phyloP scores from a whole-genome alignment of 2,113 vertebrate genomes.

The Puntigrus tetrazona region DNA sequence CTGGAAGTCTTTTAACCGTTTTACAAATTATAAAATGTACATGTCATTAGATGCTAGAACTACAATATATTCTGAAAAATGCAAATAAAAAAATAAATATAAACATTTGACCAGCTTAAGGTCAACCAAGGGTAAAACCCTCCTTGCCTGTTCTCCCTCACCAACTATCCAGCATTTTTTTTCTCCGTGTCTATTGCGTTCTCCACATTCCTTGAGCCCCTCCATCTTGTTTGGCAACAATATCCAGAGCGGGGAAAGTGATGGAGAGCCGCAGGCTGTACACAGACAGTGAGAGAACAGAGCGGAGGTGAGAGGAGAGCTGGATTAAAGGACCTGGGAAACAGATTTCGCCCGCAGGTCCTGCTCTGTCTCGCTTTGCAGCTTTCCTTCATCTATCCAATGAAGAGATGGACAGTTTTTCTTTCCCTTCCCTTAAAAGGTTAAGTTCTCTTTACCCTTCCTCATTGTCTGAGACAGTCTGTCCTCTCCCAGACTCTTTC shows the following conservation, averaged over 20 bases:
- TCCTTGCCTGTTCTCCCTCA: background rate
- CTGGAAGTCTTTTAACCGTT: fast-evolving
- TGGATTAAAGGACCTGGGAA: constrained; percentile 16
- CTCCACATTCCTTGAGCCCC: background rate
- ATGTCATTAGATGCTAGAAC: background rate
- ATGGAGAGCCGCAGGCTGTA: constrained; percentile 36
- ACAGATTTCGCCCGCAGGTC: constrained; percentile 37
- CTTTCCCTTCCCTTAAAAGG: constrained; percentile 22
- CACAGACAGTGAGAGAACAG: background rate
- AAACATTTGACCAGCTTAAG: background rate
- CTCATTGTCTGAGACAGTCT: constrained; percentile 17
- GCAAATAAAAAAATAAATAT: no score
- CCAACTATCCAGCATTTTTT: background rate
- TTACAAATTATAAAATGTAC: background rate
- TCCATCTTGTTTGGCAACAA: constrained; percentile 44
- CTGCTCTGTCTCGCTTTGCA: constrained; percentile 25
- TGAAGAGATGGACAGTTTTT: constrained; percentile 22
- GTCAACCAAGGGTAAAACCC: background rate
- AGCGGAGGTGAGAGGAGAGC: constrained; percentile 31
- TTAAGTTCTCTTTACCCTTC: constrained; percentile 15
- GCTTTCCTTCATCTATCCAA: constrained; percentile 36
- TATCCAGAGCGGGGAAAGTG: constrained; percentile 15
- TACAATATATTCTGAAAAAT: background rate
- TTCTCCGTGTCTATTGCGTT: background rate
- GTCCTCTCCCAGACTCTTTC: background rate